Evolutionary conservation across 2,888 invertebrate species (phyloP).

Genomic region (Xylocampa areola): DNA sequence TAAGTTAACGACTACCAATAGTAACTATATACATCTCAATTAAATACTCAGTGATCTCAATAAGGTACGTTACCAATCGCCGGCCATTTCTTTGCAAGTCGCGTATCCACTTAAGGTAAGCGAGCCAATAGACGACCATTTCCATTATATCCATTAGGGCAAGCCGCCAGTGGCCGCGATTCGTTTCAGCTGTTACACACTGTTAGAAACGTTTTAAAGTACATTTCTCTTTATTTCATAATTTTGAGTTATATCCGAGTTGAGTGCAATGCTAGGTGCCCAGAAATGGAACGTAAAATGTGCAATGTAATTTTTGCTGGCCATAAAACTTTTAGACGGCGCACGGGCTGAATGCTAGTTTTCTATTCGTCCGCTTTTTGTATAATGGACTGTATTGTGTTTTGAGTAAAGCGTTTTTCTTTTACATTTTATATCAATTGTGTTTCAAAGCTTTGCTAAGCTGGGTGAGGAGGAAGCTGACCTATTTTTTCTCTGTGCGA

Average conservation of each 20-base stretch:
- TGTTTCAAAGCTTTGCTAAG: slow-evolving; percentile 8
- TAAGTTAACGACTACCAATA: slow-evolving; percentile 29
- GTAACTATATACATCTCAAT: slow-evolving; percentile 43
- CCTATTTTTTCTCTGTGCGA: background rate
- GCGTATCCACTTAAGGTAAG: slow-evolving; percentile 74
- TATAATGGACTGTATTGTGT: slow-evolving; percentile 20
- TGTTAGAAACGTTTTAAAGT: slow-evolving; percentile 73
- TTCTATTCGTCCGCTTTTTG: slow-evolving; percentile 27
- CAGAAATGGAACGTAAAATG: slow-evolving; percentile 48
- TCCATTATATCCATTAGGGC: slow-evolving; percentile 75
- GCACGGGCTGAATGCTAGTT: slow-evolving; percentile 25
- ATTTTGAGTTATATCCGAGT: slow-evolving; percentile 71
- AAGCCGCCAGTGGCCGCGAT: slow-evolving; percentile 70
- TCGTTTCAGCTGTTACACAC: slow-evolving; percentile 80
- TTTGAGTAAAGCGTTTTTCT: slow-evolving; percentile 2
- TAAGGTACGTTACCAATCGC: slow-evolving; percentile 50
- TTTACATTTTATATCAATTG: slow-evolving; percentile 7
- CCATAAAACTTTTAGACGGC: slow-evolving; percentile 36
- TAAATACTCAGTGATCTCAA: slow-evolving; percentile 51
- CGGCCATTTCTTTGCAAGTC: slow-evolving; percentile 65
- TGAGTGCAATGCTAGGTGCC: slow-evolving; percentile 55
- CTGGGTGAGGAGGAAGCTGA: background rate
- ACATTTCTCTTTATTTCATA: slow-evolving; percentile 79
- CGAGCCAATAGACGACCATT: slow-evolving; percentile 67
- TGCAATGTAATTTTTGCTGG: slow-evolving; percentile 46